phyloP scores from a whole-genome alignment of 2,888 invertebrate species.

The Mythimna albipuncta region DNA sequence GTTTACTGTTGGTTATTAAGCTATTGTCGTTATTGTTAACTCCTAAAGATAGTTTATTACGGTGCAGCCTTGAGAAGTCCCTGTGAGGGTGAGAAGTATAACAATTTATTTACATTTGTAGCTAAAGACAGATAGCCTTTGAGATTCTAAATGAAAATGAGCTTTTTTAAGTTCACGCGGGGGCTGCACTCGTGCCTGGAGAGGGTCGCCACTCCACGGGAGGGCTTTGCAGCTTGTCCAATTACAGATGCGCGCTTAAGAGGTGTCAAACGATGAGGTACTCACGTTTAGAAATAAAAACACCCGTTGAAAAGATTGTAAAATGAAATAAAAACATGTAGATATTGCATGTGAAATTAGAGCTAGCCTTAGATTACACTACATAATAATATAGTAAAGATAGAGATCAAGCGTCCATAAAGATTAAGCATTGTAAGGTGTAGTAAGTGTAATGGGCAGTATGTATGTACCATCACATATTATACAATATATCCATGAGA shows the following conservation, averaged over 20 bases:
- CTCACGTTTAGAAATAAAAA: conserved; percentile 25
- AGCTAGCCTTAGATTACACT: too few species aligned
- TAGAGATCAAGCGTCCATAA: background rate
- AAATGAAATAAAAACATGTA: background rate
- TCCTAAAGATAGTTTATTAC: conserved; percentile 19
- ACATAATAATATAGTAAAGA: background rate
- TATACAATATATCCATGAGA: background rate
- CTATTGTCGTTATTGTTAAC: background rate
- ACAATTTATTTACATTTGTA: conserved; percentile 10
- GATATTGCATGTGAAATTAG: too few species aligned
- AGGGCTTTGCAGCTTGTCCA: conserved; percentile 84
- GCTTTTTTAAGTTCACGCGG: conserved; percentile 73
- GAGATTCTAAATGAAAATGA: conserved; percentile 75
- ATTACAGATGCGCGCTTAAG: conserved; percentile 84
- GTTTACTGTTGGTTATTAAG: conserved; percentile 1
- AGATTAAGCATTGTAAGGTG: background rate
- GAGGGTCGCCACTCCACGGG: conserved; percentile 84
- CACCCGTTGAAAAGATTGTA: background rate
- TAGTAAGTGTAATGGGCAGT: background rate
- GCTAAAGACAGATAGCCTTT: conserved; percentile 23
- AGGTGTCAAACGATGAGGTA: conserved; percentile 69
- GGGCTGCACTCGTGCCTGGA: conserved; percentile 78
- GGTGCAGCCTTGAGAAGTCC: background rate
- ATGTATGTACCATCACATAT: background rate
- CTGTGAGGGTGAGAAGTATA: background rate